Percentiles rank a stretch among this genome's conserved stretches.
Conservation (phyloP, 2,797 vertebrate genomes). For the Alosa sapidissima region DNA sequence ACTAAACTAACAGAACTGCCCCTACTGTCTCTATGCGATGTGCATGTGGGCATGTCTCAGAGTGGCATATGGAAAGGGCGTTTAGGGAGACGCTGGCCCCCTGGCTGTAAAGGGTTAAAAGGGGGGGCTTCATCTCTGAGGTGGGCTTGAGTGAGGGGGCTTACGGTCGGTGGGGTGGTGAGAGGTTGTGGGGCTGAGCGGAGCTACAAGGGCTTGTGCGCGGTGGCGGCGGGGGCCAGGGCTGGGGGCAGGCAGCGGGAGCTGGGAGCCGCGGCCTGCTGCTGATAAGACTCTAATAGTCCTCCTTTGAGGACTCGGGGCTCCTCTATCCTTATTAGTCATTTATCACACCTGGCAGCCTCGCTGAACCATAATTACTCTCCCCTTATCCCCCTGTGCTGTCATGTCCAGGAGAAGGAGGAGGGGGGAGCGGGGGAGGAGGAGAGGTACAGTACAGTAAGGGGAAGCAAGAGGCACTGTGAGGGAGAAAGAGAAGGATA, state of each 20-base stretch:
- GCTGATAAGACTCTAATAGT: slow-evolving; percentile 99
- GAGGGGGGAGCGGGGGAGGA: slow-evolving; percentile 48
- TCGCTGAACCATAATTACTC: slow-evolving; percentile 99
- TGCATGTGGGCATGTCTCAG: not conserved
- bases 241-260: slow-evolving; percentile 73
- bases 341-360: slow-evolving; percentile 99
- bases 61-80: not conserved
- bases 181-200: slow-evolving; percentile 51
- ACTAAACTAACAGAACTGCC: not conserved
- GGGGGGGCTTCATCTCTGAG: slow-evolving; percentile 37
- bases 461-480: slow-evolving; percentile 33
- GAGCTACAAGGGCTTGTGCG: slow-evolving; percentile 80
- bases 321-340: slow-evolving; percentile 97
- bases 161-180: slow-evolving; percentile 61
- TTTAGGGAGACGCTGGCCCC: not conserved
- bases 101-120: slow-evolving; percentile 39
- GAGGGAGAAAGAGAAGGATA: slow-evolving; percentile 35
- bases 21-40: not conserved
- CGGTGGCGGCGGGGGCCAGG: slow-evolving; percentile 52
- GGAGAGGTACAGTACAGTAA: slow-evolving; percentile 14
- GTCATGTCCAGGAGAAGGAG: slow-evolving; percentile 92
- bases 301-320: slow-evolving; percentile 94
- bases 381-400: slow-evolving; percentile 96
- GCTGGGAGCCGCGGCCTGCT: slow-evolving; percentile 80
- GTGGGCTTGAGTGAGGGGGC: slow-evolving; percentile 44